Percentiles rank a stretch among this genome's conserved stretches.
phyloP scores from a whole-genome alignment of 1,140 invertebrate species.

The Trinorchestia longiramus region DNA sequence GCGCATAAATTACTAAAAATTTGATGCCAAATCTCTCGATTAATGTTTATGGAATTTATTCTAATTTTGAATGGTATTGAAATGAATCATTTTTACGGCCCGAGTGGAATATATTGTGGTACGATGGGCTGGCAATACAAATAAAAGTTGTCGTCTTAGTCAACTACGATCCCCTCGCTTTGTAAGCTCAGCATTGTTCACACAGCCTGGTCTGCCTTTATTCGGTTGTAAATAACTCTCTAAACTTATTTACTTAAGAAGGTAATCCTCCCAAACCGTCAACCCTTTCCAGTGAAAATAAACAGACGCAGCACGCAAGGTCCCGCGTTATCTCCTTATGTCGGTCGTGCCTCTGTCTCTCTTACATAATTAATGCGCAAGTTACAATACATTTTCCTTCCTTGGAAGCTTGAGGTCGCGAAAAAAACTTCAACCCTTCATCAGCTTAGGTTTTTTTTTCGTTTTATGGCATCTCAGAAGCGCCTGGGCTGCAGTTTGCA shows the following conservation, averaged over 20 bases:
- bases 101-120: background rate
- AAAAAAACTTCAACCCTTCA: conserved; percentile 12
- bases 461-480: background rate
- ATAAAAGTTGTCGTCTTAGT: background rate
- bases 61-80: background rate
- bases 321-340: background rate
- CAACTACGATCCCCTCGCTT: background rate
- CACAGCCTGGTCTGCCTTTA: background rate
- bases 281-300: background rate
- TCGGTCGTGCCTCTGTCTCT: background rate
- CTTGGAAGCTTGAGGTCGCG: background rate
- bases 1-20: background rate
- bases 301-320: background rate
- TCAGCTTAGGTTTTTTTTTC: conserved; percentile 1
- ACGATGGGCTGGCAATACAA: background rate
- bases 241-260: background rate
- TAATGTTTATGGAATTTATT: background rate
- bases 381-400: background rate
- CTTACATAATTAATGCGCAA: background rate
- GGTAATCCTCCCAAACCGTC: background rate
- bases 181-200: background rate
- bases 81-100: background rate
- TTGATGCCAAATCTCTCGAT: background rate
- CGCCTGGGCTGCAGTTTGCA: background rate
- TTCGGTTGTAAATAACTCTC: background rate